These are phyloP conservation scores for Helicoverpa assulta DNA, from an alignment of 2,888 invertebrate genomes.

Conservation along the genomic window DNA sequence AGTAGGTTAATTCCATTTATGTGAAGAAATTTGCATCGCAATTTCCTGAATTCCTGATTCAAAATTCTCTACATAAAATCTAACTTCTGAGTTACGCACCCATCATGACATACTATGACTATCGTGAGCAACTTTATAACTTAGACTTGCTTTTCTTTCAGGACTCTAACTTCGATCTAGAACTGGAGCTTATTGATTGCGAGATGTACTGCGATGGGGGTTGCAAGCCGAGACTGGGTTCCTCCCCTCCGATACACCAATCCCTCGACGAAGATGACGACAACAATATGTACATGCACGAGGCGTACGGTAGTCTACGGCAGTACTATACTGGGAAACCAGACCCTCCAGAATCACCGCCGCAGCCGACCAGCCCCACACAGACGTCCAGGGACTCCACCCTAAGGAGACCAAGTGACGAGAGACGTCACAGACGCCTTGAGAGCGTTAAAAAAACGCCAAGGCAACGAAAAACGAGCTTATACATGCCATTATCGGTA, in stretches of 20 bases:
- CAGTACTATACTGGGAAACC: conserved; percentile 76
- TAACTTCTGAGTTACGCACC: too few relatives aligned
- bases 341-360: conserved; percentile 91
- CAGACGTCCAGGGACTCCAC: conserved; percentile 93
- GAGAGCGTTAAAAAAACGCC: conserved; percentile 76
- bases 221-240: conserved; percentile 81
- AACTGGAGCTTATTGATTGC: conserved; percentile 83
- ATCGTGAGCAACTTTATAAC: too few relatives aligned
- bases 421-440: conserved; percentile 87
- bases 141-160: conserved; percentile 56
- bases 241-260: conserved; percentile 79
- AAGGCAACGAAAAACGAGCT: conserved; percentile 91
- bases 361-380: conserved; percentile 95
- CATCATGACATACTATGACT: too few relatives aligned
- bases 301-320: conserved; percentile 74
- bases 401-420: conserved; percentile 91
- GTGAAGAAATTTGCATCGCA: too few relatives aligned
- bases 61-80: too few relatives aligned
- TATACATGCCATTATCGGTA: conserved; percentile 92
- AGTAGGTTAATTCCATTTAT: too few relatives aligned
- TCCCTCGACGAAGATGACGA: conserved; percentile 75
- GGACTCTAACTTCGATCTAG: conserved; percentile 81
- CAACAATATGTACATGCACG: conserved; percentile 75
- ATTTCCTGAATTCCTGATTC: too few relatives aligned
- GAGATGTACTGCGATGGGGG: conserved; percentile 83